A percentile compares a stretch with the other conserved stretches of the same genome.
phyloP scores from a whole-genome alignment of 1,140 invertebrate genomes.

The Tetragnatha versicolor region DNA sequence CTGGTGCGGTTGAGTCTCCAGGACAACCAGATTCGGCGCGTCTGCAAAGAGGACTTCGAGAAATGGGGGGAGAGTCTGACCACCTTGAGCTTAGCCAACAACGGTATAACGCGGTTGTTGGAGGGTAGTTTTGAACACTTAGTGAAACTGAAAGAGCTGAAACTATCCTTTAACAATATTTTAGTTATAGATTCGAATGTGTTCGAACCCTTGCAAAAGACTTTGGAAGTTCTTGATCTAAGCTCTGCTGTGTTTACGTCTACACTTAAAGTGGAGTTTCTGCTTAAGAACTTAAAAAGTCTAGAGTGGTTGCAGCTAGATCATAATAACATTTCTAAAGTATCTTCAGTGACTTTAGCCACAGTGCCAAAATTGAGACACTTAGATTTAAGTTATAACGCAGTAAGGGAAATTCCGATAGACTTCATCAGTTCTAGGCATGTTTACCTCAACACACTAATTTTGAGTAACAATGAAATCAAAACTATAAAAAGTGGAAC shows the following conservation, averaged over 20 bases:
- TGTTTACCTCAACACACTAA: conserved; percentile 76
- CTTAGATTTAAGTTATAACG: conserved; percentile 85
- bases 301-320: conserved; percentile 85
- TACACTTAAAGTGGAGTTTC: conserved; percentile 72
- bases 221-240: conserved; percentile 81
- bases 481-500: conserved; percentile 70
- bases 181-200: conserved; percentile 77
- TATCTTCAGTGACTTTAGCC: conserved; percentile 71
- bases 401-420: conserved; percentile 71
- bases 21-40: conserved; percentile 81
- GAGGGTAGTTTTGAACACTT: conserved; percentile 75
- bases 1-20: conserved; percentile 84
- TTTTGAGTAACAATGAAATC: conserved; percentile 77
- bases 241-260: conserved; percentile 76
- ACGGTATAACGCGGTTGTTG: conserved; percentile 78
- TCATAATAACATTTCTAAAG: conserved; percentile 81
- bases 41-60: conserved; percentile 76
- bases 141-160: conserved; percentile 80
- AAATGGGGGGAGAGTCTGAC: conserved; percentile 80
- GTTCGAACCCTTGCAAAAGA: conserved; percentile 71
- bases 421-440: conserved; percentile 75
- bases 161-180: conserved; percentile 86
- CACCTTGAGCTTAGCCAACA: conserved; percentile 83
- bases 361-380: conserved; percentile 79
- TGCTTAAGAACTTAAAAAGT: conserved; percentile 72